Evolutionary conservation across 2,888 invertebrate genomes (phyloP), one percentile per base, ranked within the genome.

Genomic region (Elmis aenea): DNA sequence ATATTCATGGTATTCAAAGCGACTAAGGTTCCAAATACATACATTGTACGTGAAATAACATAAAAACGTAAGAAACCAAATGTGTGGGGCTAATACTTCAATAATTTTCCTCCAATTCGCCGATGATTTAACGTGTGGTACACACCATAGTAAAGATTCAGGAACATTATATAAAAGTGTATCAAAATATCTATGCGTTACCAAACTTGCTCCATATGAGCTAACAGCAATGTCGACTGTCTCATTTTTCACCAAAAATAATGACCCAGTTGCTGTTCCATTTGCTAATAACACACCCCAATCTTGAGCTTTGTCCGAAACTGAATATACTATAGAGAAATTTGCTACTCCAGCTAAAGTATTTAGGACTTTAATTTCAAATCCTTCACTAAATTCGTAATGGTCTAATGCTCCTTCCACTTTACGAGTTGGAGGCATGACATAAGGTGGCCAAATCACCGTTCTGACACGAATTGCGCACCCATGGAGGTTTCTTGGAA

Each of bases 111-210:
- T 41, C 58, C 58, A 59, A 25, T 51, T 40, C 0, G 52, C 38
- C 5, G 43, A 18, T 22, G 37, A 42, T 24, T 54, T 51, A 2
- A 61, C 57, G 33, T 62, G 60, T 0, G 66, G 61, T 2, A 62
- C 62, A 21, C 65, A 61, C 58, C 62, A 64, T 1, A 57, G 46
- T 3, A 64, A 40, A 3, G 56, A 52, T 39, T 66, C 65, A 26
- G 59, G 57, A 11, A 55, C 44, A 38, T 63, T 63, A 1, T 62
- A 52, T 3, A 50, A 32, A 9, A 59, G 59, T 6, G 52, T 38
- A 34, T 66, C 66, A 21, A 66, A 58, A 36, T 45, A 44, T 8
- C 39, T 22, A 20, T 54, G 50, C 13, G 58, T 48, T 11, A 52
- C 44, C 2, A 43, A 44, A 10, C 58, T 56, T 9, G 58, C 55